A percentile compares a stretch with the other conserved stretches of the same genome.
Evolutionary conservation across 2,113 vertebrate species (phyloP).

Genomic region (Brevimyrus niger): DNA sequence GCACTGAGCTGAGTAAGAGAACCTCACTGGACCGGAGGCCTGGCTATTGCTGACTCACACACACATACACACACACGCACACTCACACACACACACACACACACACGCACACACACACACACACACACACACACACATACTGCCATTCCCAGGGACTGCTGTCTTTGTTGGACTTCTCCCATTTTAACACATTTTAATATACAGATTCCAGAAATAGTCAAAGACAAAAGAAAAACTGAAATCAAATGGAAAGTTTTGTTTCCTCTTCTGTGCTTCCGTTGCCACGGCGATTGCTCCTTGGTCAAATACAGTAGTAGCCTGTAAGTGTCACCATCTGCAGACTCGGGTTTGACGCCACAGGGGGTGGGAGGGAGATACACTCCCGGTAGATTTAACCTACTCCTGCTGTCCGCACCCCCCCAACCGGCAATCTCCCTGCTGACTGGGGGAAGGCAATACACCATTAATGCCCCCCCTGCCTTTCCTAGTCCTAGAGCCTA

Average conservation of each 20-base stretch:
- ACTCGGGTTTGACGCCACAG: not conserved
- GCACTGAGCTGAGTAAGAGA: not conserved
- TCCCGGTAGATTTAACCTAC: not conserved
- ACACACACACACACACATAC: no score
- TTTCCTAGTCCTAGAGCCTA: constrained; percentile 25
- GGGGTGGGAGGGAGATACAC: not conserved
- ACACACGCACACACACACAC: no score
- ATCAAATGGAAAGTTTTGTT: not conserved
- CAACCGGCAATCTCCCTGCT: not conserved
- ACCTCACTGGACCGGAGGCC: not conserved
- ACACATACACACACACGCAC: not conserved
- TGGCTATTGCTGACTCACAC: not conserved
- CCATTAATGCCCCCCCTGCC: constrained; percentile 16
- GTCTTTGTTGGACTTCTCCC: not conserved
- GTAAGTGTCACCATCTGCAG: not conserved
- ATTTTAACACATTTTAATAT: no score
- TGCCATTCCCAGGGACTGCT: not conserved
- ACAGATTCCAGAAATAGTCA: not conserved
- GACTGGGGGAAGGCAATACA: not conserved
- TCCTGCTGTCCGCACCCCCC: not conserved
- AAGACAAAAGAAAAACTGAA: no score
- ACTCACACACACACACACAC: not conserved
- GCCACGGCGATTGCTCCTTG: not conserved
- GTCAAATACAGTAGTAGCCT: no score
- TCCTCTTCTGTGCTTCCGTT: not conserved